phyloP scores from a whole-genome alignment of 2,888 invertebrate species.

The Pseudoips prasinana region DNA sequence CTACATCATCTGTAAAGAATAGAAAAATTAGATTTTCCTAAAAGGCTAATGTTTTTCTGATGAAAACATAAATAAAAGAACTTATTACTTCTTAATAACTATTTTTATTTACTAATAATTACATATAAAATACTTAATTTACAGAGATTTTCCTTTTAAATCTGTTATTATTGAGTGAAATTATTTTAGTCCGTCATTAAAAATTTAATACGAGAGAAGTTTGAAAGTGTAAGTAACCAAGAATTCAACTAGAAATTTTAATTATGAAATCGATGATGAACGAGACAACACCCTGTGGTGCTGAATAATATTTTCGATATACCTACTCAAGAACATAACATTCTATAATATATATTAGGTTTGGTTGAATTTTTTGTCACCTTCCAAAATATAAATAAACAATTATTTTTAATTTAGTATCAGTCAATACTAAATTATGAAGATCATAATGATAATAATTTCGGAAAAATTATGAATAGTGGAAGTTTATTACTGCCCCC shows the following conservation, averaged over 20 bases:
- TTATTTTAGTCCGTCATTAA: constrained; percentile 11
- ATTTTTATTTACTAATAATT: constrained; percentile 57
- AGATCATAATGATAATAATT: too few species aligned
- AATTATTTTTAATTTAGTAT: too few species aligned
- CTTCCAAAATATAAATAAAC: too few species aligned
- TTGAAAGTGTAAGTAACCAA: constrained; percentile 12
- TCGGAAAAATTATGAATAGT: too few species aligned
- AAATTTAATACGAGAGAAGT: constrained; percentile 19
- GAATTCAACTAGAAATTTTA: too few species aligned
- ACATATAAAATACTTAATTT: constrained; percentile 55
- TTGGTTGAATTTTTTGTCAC: too few species aligned
- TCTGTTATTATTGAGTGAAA: constrained; percentile 6
- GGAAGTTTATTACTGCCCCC: too few species aligned
- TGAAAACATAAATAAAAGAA: constrained; percentile 38
- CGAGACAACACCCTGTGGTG: neutral
- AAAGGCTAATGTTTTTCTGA: constrained; percentile 5
- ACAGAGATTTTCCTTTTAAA: constrained; percentile 28
- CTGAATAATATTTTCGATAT: neutral
- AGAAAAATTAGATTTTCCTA: too few species aligned
- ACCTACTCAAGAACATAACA: constrained; percentile 1
- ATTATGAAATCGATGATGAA: too few species aligned
- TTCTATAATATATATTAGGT: constrained; percentile 1
- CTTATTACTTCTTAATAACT: constrained; percentile 31
- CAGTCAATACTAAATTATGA: too few species aligned
- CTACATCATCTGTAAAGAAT: too few species aligned